These are phyloP conservation scores for Raphicerus campestris DNA, from an alignment of 2,113 vertebrate species.

Conservation along the genomic window DNA sequence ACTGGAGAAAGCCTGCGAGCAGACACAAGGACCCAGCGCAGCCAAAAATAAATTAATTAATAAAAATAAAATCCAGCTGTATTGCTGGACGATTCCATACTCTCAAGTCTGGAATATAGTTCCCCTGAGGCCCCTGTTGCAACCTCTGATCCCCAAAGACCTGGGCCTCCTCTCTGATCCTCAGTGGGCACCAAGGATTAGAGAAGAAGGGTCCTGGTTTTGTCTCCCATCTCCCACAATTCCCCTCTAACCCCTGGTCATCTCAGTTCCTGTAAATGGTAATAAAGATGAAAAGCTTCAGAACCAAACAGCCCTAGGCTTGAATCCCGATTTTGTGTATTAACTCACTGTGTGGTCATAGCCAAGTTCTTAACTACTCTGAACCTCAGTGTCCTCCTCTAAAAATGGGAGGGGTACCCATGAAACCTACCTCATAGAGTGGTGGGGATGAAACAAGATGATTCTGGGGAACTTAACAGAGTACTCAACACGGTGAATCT, in stretches of 20 bases:
- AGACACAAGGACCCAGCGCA: background rate
- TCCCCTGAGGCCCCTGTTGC: background rate
- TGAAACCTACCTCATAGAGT: background rate
- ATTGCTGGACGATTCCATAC: background rate
- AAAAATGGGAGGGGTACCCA: background rate
- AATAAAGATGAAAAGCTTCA: background rate
- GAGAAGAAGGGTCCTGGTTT: background rate
- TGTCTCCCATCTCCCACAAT: background rate
- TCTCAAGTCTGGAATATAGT: background rate
- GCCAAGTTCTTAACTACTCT: background rate
- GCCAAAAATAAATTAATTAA: background rate
- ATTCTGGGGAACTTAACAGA: background rate
- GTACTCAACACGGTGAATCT: background rate
- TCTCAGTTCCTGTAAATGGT: background rate
- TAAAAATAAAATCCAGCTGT: background rate
- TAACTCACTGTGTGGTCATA: background rate
- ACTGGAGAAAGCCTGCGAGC: background rate
- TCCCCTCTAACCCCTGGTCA: background rate
- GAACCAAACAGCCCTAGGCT: background rate
- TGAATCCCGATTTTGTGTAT: background rate
- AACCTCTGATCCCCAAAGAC: background rate
- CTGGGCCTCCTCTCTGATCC: background rate
- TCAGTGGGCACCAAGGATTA: background rate
- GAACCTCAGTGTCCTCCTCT: background rate
- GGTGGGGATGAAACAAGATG: background rate